phyloP scores from a whole-genome alignment of 2,113 vertebrate species.

The Mastomys natalensis region DNA sequence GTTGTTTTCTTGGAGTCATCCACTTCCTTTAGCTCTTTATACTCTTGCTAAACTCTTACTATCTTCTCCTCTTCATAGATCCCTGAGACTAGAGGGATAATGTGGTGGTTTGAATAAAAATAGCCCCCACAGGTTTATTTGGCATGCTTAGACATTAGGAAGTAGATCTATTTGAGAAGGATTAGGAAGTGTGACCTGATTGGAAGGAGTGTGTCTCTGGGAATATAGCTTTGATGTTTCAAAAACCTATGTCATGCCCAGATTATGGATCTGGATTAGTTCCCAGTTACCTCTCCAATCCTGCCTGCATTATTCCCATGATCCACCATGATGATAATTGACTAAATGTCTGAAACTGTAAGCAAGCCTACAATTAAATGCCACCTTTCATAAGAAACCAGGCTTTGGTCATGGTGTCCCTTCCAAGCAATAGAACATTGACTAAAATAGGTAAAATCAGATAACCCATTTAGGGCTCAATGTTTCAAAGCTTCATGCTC shows the following conservation, averaged over 20 bases:
- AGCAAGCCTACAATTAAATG: neutral
- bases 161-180: neutral
- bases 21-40: neutral
- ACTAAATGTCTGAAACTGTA: neutral
- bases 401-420: neutral
- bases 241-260: neutral
- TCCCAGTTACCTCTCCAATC: neutral
- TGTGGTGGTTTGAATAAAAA: neutral
- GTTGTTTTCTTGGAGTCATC: neutral
- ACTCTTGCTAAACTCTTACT: neutral
- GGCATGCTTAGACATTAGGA: neutral
- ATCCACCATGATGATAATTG: neutral
- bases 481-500: neutral
- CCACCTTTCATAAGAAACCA: neutral
- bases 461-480: neutral
- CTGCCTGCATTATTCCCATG: neutral
- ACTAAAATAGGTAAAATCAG: neutral
- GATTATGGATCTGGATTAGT: neutral
- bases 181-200: neutral
- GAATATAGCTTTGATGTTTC: neutral
- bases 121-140: neutral
- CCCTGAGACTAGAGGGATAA: neutral
- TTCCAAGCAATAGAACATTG: neutral
- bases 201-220: neutral
- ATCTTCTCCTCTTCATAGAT: neutral